Conservation (phyloP, 2,113 vertebrate genomes). For the Pelecanoides urinatrix region DNA sequence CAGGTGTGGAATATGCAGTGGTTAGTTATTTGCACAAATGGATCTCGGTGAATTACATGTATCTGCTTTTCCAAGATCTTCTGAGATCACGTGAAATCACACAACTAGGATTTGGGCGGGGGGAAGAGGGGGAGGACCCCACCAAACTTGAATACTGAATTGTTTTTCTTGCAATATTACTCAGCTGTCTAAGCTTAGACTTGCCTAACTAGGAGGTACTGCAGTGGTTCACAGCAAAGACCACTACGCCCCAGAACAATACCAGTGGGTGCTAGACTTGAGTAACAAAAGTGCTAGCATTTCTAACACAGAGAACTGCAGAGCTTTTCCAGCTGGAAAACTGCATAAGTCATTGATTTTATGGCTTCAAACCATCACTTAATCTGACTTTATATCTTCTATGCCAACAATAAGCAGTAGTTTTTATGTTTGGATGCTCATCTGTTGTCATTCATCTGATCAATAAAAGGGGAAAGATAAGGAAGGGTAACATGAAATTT, state of each 20-base stretch:
- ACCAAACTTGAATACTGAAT: neutral
- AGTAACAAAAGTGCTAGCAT: neutral
- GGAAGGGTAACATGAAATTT: neutral
- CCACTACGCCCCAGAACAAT: neutral
- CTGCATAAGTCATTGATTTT: neutral
- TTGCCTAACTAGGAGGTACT: neutral
- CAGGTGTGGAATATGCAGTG: neutral
- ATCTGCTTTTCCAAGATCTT: neutral
- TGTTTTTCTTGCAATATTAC: neutral
- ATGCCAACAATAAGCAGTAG: neutral
- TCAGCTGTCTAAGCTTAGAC: neutral
- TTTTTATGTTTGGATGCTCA: constrained; percentile 7
- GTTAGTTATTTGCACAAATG: neutral
- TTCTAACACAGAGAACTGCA: neutral
- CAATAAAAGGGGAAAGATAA: neutral
- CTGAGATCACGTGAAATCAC: neutral
- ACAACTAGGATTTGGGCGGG: neutral
- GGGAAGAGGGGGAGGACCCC: neutral
- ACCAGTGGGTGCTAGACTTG: too few species aligned
- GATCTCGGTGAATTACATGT: neutral
- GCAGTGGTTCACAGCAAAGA: neutral
- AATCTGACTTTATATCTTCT: neutral
- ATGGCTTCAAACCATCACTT: neutral
- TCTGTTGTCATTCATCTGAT: neutral
- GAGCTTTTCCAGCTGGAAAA: neutral